Evolutionary conservation across 2,888 invertebrate species (phyloP).

Genomic region (Amiota mariae): DNA sequence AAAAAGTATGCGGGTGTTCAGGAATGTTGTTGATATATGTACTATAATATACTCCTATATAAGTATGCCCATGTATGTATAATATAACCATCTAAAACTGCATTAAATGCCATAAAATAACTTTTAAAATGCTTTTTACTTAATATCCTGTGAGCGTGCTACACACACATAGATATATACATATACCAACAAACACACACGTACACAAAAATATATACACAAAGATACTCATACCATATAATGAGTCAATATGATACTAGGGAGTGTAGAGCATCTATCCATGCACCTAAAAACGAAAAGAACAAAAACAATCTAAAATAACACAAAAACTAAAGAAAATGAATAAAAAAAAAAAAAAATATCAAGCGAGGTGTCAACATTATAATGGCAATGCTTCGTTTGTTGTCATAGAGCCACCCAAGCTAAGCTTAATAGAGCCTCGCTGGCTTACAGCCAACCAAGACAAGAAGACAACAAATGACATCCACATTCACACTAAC

Average conservation of each 20-base stretch:
- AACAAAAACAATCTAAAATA: neutral
- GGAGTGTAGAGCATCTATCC: neutral
- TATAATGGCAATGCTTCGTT: neutral
- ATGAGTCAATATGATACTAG: neutral
- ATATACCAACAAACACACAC: constrained; percentile 23
- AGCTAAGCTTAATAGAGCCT: too few relatives aligned
- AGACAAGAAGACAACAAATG: neutral
- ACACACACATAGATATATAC: constrained; percentile 27
- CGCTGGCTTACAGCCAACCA: too few relatives aligned
- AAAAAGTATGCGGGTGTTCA: constrained; percentile 65
- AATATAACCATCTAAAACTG: constrained; percentile 63
- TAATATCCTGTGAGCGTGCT: constrained; percentile 55
- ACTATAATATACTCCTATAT: too few relatives aligned
- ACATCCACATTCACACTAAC: neutral
- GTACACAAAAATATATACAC: neutral
- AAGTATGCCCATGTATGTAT: too few relatives aligned
- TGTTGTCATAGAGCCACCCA: too few relatives aligned
- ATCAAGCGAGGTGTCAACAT: neutral
- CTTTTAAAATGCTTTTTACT: constrained; percentile 70
- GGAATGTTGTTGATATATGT: too few relatives aligned
- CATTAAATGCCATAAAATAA: constrained; percentile 71
- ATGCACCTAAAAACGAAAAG: neutral
- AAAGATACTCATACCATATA: too few relatives aligned
- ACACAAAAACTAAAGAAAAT: neutral
- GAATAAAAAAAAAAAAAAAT: constrained; percentile 6